phyloP scores from a whole-genome alignment of 2,797 vertebrate species.

The Platyrinchus mystaceus region DNA sequence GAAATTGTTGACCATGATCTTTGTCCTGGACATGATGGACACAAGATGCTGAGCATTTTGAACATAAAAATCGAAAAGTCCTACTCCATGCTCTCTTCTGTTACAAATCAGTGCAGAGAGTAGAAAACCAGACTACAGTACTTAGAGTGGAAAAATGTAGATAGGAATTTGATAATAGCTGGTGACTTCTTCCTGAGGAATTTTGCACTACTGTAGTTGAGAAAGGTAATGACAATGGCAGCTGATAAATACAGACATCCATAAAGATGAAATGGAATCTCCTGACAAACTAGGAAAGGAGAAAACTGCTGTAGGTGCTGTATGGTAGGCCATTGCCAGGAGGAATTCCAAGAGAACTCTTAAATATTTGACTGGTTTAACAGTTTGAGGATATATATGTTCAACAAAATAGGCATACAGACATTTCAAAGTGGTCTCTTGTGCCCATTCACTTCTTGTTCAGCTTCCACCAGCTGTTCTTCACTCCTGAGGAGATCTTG shows the following conservation, averaged over 20 bases:
- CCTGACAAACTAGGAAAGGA: not conserved
- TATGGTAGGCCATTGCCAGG: not conserved
- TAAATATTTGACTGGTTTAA: not conserved
- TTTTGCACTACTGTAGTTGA: not conserved
- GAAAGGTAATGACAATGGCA: not conserved
- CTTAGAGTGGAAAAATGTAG: not conserved
- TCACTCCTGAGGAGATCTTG: slow-evolving; percentile 2
- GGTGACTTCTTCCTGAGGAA: not conserved
- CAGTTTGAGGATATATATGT: not conserved
- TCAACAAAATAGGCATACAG: not conserved
- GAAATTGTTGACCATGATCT: not conserved
- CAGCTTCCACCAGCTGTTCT: not conserved
- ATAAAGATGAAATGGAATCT: not conserved
- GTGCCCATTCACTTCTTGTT: not conserved
- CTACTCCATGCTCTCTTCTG: not conserved
- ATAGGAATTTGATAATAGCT: not conserved
- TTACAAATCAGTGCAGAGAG: not conserved
- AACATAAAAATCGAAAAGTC: not conserved
- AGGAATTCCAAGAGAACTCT: not conserved
- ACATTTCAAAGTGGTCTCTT: not conserved
- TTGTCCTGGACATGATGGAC: not conserved
- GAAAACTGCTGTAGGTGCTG: not conserved
- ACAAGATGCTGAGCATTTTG: not conserved
- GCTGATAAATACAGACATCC: not conserved
- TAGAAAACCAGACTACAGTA: not conserved